phyloP scores from a whole-genome alignment of 2,888 invertebrate genomes.

The Sarcophaga variegata region DNA sequence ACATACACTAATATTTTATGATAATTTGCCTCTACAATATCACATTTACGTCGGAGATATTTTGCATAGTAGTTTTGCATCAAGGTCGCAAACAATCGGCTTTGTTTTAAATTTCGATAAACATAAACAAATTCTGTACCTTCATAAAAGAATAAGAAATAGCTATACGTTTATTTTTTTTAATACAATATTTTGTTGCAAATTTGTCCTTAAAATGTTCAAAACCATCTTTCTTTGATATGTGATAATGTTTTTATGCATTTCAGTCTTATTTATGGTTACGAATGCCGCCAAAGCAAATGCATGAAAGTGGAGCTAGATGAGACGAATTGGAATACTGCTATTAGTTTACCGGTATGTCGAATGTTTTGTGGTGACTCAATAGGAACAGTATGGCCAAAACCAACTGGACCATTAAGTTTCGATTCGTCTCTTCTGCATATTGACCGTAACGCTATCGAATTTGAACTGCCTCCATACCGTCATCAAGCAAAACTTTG shows the following conservation, averaged over 20 bases:
- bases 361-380: conserved; percentile 82
- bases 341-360: conserved; percentile 82
- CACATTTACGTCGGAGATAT: no score
- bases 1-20: no score
- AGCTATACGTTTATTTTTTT: background rate
- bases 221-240: background rate
- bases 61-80: no score
- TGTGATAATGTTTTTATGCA: background rate
- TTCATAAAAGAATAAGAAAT: background rate
- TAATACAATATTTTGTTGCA: background rate
- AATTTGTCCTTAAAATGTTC: background rate
- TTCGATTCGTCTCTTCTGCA: conserved; percentile 81
- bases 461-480: conserved; percentile 75
- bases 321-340: conserved; percentile 77
- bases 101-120: no score
- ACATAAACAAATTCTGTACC: no score
- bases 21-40: no score
- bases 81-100: no score
- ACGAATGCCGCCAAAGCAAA: conserved; percentile 76
- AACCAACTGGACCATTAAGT: conserved; percentile 82
- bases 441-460: conserved; percentile 80
- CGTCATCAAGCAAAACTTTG: conserved; percentile 76
- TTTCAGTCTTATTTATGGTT: conserved; percentile 77
- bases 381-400: conserved; percentile 82
- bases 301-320: conserved; percentile 79